These are phyloP conservation scores for Candoia aspera DNA, from an alignment of 2,113 vertebrate species.

Conservation along the genomic window DNA sequence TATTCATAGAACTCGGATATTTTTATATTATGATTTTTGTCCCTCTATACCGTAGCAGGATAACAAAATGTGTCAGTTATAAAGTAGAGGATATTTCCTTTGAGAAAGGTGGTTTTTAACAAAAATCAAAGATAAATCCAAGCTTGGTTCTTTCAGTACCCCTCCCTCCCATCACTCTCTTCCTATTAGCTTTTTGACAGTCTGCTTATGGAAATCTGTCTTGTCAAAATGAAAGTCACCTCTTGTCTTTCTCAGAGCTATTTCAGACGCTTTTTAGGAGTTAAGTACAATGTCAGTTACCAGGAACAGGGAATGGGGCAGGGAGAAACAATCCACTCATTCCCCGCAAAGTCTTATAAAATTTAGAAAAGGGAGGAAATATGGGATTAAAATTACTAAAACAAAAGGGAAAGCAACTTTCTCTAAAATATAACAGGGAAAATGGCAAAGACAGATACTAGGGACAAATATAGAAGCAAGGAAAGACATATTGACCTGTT, in stretches of 20 bases:
- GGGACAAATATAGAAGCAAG: neutral
- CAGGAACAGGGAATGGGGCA: constrained; percentile 10
- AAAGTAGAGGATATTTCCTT: constrained; percentile 45
- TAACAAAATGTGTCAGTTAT: constrained; percentile 20
- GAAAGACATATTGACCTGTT: neutral
- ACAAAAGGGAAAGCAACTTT: rapidly evolving
- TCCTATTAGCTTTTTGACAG: constrained; percentile 61
- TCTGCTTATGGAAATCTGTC: constrained; percentile 64
- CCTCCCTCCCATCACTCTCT: neutral
- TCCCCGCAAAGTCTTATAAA: constrained; percentile 42
- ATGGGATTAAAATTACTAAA: rapidly evolving
- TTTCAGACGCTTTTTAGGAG: constrained; percentile 58
- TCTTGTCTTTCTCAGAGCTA: constrained; percentile 51
- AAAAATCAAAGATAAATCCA: constrained; percentile 4
- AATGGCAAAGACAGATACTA: too few species aligned
- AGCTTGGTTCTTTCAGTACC: constrained; percentile 49
- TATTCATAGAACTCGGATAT: neutral
- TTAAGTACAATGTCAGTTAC: constrained; percentile 60
- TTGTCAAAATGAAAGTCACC: constrained; percentile 67
- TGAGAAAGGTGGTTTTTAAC: neutral
- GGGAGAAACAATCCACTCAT: constrained; percentile 12
- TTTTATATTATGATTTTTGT: neutral
- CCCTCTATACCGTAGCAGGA: constrained; percentile 20
- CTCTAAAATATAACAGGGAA: neutral
- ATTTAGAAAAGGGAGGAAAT: constrained; percentile 11